phyloP scores from a whole-genome alignment of 2,888 invertebrate genomes.

The Erynnis tages region DNA sequence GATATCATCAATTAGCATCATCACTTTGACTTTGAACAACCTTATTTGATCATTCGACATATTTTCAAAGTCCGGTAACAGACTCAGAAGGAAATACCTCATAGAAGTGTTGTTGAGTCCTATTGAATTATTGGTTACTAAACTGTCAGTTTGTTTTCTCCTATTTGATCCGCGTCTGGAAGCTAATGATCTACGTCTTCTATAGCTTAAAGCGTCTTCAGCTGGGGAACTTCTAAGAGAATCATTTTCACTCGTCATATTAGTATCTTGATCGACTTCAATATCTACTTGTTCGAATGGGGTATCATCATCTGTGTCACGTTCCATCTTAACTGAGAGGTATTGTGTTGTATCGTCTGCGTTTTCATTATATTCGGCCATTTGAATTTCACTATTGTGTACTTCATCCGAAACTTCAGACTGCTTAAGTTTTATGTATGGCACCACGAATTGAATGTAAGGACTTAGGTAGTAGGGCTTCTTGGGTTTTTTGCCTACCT shows the following conservation, averaged over 20 bases:
- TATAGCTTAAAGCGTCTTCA: not conserved
- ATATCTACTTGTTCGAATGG: slow-evolving; percentile 2
- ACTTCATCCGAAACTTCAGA: slow-evolving; percentile 31
- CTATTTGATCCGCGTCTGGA: not conserved
- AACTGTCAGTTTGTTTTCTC: not conserved
- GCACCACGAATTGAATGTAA: slow-evolving; percentile 50
- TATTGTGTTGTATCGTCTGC: not conserved
- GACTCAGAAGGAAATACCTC: slow-evolving; percentile 42
- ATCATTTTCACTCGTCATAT: slow-evolving; percentile 3
- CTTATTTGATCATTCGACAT: slow-evolving; percentile 47
- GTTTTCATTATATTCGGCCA: not conserved
- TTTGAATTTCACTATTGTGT: not conserved
- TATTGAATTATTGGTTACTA: not conserved
- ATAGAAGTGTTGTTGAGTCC: slow-evolving; percentile 16
- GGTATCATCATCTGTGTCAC: not conserved
- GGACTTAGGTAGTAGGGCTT: slow-evolving; percentile 51
- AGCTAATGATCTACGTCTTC: not conserved
- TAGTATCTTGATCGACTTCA: not conserved
- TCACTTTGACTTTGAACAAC: slow-evolving; percentile 46
- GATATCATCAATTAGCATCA: slow-evolving; percentile 43
- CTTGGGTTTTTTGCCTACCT: slow-evolving; percentile 42
- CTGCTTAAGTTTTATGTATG: slow-evolving; percentile 42
- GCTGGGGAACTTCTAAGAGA: not conserved
- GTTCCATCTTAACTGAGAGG: not conserved
- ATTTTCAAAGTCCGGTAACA: slow-evolving; percentile 48